A percentile compares a stretch with the other conserved stretches of the same genome.
phyloP scores from a whole-genome alignment of 2,888 invertebrate genomes.

The Cenopis cana region DNA sequence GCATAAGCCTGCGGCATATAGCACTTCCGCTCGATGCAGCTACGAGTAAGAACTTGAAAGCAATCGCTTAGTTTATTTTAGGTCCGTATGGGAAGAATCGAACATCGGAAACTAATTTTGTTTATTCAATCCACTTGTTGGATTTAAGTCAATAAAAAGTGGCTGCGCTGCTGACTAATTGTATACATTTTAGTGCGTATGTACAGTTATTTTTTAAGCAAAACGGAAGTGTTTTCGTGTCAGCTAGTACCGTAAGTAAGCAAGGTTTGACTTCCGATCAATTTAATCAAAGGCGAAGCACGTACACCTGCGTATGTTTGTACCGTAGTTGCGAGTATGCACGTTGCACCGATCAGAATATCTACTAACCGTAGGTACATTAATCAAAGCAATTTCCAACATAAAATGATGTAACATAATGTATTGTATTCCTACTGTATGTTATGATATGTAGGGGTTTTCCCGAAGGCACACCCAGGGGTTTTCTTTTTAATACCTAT shows the following conservation, averaged over 20 bases:
- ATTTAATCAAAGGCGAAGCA: conserved; percentile 15
- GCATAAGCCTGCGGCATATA: conserved; percentile 59
- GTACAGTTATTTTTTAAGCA: conserved; percentile 36
- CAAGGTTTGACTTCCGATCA: conserved; percentile 33
- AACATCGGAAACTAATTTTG: conserved; percentile 26
- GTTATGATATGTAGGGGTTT: no score
- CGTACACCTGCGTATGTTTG: conserved; percentile 12
- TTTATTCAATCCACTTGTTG: conserved; percentile 22
- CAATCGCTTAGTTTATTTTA: conserved; percentile 37
- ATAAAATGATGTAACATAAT: no score
- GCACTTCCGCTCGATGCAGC: conserved; percentile 55
- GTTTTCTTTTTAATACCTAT: background rate
- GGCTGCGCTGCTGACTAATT: background rate
- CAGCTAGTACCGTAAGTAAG: conserved; percentile 25
- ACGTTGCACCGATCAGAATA: conserved; percentile 7
- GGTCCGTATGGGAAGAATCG: conserved; percentile 32
- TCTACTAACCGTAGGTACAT: background rate
- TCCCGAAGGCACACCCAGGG: background rate
- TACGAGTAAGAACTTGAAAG: conserved; percentile 29
- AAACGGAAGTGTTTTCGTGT: conserved; percentile 40
- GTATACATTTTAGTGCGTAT: background rate
- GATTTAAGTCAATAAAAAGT: conserved; percentile 4
- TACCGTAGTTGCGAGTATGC: conserved; percentile 9
- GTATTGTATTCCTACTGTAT: background rate
- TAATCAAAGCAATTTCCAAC: background rate